Evolutionary conservation across 2,113 vertebrate species (phyloP), one percentile per base, ranked within the genome.

Genomic region (Astur gentilis): DNA sequence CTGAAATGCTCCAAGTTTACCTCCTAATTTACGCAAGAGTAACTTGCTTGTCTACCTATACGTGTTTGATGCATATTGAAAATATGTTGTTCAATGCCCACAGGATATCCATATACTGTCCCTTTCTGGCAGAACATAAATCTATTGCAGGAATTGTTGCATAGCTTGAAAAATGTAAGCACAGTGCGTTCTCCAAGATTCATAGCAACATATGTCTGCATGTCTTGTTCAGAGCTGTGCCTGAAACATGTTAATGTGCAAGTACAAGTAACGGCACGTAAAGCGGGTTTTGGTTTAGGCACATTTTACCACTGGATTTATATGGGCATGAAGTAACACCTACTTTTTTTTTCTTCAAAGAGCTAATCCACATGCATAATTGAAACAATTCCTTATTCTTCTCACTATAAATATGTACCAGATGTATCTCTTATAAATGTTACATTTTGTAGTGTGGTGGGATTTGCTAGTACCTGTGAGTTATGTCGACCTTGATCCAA

Each of bases 271-370:
- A 95, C 0, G 0, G 76, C 96, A 97, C 2, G 89, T 93, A 94
- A 73, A 95, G 57, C 19, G 83, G 77, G 73, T 77, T 95, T 97
- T 95, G 87, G 96, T 93, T 82, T 75, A 90, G 87, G 84, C 87
- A 90, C 72, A 93, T 97, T 97, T 96, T 97, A 96, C 84, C 89
- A 75, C 89, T 80, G 92, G 89, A 92, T 97, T 97, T 97, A 97
- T 97, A 94, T 76, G 83, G 88, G 94, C 88, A 93, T 97, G 95
- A 95, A 82, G 93, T 92, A 97, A 96, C 95, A 94, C 95, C 94
- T 96, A 66, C 58, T 89, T 91, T 94, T 89, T 89, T 94, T 96
- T 87, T 32, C 82, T 96, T 97, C 95, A 96, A 97, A 97, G 93
- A 84, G 61, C 52, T 96, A 96, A 97, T 95, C 90, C 96, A 95